A percentile compares a stretch with the other conserved stretches of the same genome.
Conservation (phyloP, 2,113 vertebrate genomes). For the Antigone vipio region DNA sequence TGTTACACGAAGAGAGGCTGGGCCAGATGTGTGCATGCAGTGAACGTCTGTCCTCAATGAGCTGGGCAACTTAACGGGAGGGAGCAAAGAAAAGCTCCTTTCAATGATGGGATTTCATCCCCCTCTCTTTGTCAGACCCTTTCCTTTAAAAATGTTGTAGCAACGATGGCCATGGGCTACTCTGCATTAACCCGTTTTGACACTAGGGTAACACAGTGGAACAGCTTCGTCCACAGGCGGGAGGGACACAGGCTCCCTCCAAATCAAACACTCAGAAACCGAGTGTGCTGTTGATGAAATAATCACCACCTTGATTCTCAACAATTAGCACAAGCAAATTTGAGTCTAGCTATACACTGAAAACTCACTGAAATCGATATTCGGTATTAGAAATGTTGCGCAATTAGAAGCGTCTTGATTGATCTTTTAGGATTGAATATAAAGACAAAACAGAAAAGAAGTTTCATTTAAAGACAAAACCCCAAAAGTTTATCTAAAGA, state of each 20-base stretch:
- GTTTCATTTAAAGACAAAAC: background rate
- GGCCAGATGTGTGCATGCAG: slow-evolving; percentile 43
- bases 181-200: background rate
- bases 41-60: background rate
- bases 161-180: background rate
- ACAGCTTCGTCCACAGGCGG: background rate
- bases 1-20: background rate
- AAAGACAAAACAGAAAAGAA: background rate
- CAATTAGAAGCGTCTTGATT: background rate
- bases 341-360: background rate
- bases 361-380: background rate
- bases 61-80: background rate
- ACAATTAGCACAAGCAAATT: background rate
- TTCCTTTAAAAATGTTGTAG: background rate
- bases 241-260: background rate
- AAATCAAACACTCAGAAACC: background rate
- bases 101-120: background rate
- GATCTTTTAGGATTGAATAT: background rate
- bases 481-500: background rate
- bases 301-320: background rate
- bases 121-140: background rate
- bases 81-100: slow-evolving; percentile 9
- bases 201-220: background rate
- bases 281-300: background rate
- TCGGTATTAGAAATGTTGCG: background rate